phyloP scores from a whole-genome alignment of 2,113 vertebrate genomes.

The Pelobates fuscus region DNA sequence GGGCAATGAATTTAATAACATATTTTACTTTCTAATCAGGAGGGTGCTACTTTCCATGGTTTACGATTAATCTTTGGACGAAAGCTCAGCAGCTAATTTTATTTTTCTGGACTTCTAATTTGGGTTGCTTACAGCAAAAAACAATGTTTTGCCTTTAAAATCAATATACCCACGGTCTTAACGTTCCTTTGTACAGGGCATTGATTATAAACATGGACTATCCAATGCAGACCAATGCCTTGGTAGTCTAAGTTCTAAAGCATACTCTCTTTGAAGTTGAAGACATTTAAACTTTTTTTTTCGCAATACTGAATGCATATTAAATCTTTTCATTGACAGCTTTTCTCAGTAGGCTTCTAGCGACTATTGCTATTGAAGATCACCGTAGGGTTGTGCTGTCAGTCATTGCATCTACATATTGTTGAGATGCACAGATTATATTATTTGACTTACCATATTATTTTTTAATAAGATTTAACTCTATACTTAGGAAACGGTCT shows the following conservation, averaged over 20 bases:
- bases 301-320: neutral
- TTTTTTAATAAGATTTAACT: neutral
- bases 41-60: neutral
- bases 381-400: neutral
- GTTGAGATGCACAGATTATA: neutral
- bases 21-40: constrained; percentile 8
- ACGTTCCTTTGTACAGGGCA: neutral
- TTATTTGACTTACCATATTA: neutral
- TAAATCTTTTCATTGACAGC: neutral
- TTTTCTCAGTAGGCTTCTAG: neutral
- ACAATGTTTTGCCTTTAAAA: neutral
- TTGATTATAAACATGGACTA: neutral
- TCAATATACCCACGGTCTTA: neutral
- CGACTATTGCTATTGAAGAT: neutral
- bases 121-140: neutral
- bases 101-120: neutral
- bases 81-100: neutral
- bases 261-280: neutral
- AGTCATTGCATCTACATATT: neutral
- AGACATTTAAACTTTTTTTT: neutral
- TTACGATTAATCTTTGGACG: constrained; percentile 1
- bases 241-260: neutral
- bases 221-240: neutral
- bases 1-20: neutral
- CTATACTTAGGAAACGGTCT: neutral